A percentile compares a stretch with the other conserved stretches of the same genome.
Evolutionary conservation across 1,140 invertebrate genomes (phyloP).

Genomic region (Brachionus sp.): DNA sequence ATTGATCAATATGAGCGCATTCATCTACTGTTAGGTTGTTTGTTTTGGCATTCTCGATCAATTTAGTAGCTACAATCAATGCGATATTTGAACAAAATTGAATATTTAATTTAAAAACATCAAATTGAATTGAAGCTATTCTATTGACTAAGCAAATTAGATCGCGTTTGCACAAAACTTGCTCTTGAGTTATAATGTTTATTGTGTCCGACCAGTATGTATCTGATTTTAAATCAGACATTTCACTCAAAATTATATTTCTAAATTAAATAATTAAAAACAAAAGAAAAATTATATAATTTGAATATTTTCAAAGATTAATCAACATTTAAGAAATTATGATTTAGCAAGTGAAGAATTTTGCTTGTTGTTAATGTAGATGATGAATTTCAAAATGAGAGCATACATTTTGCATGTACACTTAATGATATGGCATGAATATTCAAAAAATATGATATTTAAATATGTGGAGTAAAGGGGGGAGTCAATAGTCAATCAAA

Average conservation of each 20-base stretch:
- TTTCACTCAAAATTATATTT: not conserved
- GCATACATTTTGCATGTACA: not conserved
- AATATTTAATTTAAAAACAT: not conserved
- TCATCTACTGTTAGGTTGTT: not conserved
- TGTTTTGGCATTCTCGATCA: not conserved
- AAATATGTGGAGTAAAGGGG: not conserved
- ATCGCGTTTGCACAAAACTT: not conserved
- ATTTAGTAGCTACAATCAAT: not conserved
- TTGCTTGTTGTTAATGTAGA: constrained; percentile 8
- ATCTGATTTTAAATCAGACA: constrained; percentile 30
- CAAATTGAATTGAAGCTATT: not conserved
- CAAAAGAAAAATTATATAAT: not conserved
- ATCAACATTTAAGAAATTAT: constrained; percentile 7
- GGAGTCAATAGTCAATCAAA: not conserved
- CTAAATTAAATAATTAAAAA: not conserved
- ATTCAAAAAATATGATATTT: not conserved
- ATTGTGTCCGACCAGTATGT: not conserved
- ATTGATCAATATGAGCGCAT: not conserved
- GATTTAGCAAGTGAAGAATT: not conserved
- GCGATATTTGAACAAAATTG: not conserved
- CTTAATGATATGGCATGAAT: not conserved
- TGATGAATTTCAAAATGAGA: not conserved
- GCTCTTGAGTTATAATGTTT: not conserved
- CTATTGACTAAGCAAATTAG: not conserved
- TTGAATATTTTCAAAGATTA: not conserved